Conservation (phyloP, 1,140 invertebrate species). For the Dolichoris vasculosae region DNA sequence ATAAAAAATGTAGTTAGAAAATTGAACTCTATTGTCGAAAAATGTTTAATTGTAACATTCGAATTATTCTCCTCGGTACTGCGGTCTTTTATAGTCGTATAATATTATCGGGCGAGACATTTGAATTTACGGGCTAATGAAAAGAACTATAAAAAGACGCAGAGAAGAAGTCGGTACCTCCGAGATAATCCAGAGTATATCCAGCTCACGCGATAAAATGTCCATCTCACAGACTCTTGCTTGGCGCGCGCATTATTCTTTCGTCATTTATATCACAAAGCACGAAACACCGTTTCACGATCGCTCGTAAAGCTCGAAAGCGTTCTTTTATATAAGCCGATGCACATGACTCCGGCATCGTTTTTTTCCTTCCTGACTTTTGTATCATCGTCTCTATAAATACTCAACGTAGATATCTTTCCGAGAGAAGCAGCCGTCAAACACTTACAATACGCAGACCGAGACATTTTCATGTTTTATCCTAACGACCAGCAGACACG, state of each 20-base stretch:
- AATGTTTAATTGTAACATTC: conserved; percentile 21
- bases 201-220: conserved; percentile 37
- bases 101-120: conserved; percentile 31
- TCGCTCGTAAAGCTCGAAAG: conserved; percentile 44
- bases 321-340: conserved; percentile 34
- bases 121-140: conserved; percentile 45
- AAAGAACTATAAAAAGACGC: conserved; percentile 28
- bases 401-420: conserved; percentile 9
- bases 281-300: conserved; percentile 46
- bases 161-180: conserved; percentile 24
- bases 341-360: not conserved
- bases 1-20: not conserved
- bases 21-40: conserved; percentile 1
- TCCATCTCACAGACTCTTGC: conserved; percentile 26
- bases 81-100: conserved; percentile 20
- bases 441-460: conserved; percentile 27
- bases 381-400: conserved; percentile 37
- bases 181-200: conserved; percentile 40
- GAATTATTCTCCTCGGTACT: not conserved
- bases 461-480: conserved; percentile 29
- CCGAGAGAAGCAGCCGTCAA: conserved; percentile 19
- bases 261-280: conserved; percentile 48
- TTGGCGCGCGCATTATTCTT: conserved; percentile 46
- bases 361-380: conserved; percentile 32
- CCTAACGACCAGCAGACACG: conserved; percentile 50